Evolutionary conservation across 2,888 invertebrate species (phyloP), one percentile per base, ranked within the genome.

Genomic region (Hyles lineata): DNA sequence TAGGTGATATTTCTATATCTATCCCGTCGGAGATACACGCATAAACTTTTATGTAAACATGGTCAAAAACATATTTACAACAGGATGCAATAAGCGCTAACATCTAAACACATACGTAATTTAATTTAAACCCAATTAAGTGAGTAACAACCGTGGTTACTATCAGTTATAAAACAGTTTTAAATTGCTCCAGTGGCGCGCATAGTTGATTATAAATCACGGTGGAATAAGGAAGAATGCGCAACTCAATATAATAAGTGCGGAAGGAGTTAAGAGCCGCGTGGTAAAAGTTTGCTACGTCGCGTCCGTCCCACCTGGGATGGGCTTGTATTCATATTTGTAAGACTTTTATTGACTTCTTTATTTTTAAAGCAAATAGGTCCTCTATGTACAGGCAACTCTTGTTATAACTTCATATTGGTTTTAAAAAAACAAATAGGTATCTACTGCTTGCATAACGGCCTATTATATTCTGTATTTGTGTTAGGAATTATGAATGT

Each of bases 211-310:
- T 74, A 63, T 71, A 74, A 61, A 74, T 69, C 61, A 62, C 52
- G 21, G 17, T 19, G 61, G 78, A 81, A 81, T 72, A 77, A 78
- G 80, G 80, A 81, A 81, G 62, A n/a, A 35, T 70, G 17, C 67
- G 21, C 77, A 75, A 78, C 76, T 74, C 72, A 74, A 79, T 79
- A 71, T 74, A 72, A 77, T 79, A 76, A 74, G 43, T 70, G 58
- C 73, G 76, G 71, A 74, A 79, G 70, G 70, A 63, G 73, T n/a
- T 35, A 32, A n/a, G 35, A 63, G 43, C 63, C 43, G 35, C 21
- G 63, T 63, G 63, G 63, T 63, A 63, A 63, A 63, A 63, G 63
- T 63, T 35, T 35, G 21, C n/a, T n/a, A n/a, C 43, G 25, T 29
- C 29, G 21, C 4, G 23, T 11, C n/a, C 43, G n/a, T 19, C 5